phyloP scores from a whole-genome alignment of 2,113 vertebrate species.

The Tenrec ecaudatus region DNA sequence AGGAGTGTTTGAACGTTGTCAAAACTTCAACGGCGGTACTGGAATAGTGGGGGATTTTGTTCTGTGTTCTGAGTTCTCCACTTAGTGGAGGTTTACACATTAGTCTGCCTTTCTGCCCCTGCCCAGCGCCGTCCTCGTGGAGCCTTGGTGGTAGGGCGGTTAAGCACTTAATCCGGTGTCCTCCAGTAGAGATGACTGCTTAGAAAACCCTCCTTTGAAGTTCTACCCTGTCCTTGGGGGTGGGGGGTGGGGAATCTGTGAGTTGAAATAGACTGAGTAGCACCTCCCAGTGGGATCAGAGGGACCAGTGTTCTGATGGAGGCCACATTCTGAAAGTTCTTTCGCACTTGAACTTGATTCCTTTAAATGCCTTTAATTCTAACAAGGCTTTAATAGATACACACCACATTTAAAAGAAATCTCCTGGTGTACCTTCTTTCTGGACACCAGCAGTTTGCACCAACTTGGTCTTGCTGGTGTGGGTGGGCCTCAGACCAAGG shows the following conservation, averaged over 20 bases:
- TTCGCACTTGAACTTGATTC: conserved; percentile 30
- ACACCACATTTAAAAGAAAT: conserved; percentile 15
- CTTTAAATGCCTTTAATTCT: conserved; percentile 42
- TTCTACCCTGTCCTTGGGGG: neutral
- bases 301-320: conserved; percentile 18
- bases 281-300: neutral
- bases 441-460: neutral
- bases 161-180: neutral
- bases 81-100: neutral
- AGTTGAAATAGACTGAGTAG: neutral
- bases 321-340: neutral
- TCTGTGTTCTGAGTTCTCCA: neutral
- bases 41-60: conserved; percentile 23
- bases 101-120: neutral
- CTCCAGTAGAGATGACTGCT: neutral
- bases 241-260: neutral
- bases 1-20: conserved; percentile 17
- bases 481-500: conserved; percentile 55
- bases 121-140: neutral
- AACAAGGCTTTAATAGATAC: conserved; percentile 2
- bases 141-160: neutral
- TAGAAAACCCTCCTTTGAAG: neutral
- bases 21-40: neutral
- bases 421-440: conserved; percentile 37
- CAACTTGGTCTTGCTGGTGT: conserved; percentile 3